A percentile compares a stretch with the other conserved stretches of the same genome.
Conservation (phyloP, 2,888 invertebrate genomes). For the Megaustenia siamemsis region DNA sequence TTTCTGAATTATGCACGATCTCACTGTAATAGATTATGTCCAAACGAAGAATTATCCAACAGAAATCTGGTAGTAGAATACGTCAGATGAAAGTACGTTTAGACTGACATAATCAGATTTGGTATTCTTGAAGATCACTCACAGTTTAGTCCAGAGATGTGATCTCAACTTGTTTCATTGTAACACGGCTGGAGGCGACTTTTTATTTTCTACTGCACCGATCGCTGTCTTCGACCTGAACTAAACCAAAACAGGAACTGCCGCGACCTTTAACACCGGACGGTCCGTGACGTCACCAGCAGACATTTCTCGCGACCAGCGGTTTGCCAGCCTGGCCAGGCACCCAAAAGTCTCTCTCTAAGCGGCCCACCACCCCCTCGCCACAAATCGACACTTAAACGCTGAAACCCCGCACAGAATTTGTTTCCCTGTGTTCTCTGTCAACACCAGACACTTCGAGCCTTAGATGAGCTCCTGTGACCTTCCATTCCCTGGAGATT, state of each 20-base stretch:
- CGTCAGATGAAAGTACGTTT: no score
- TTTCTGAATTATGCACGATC: not conserved
- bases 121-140: not conserved
- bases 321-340: slow-evolving; percentile 1
- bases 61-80: no score
- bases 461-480: not conserved
- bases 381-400: slow-evolving; percentile 39
- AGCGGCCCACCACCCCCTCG: no score
- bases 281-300: not conserved
- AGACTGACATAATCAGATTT: no score
- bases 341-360: not conserved
- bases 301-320: not conserved
- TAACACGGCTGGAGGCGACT: not conserved
- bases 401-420: not conserved
- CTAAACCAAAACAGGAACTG: not conserved
- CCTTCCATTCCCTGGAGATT: slow-evolving; percentile 7
- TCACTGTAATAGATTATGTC: not conserved
- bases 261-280: not conserved
- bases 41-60: no score
- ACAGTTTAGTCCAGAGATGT: not conserved
- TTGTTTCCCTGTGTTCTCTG: slow-evolving; percentile 10
- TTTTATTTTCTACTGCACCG: not conserved
- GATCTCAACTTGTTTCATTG: not conserved
- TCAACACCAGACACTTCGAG: slow-evolving; percentile 11
- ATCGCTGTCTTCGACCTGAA: not conserved